Percentiles rank a stretch among this genome's conserved stretches.
These are phyloP conservation scores for Brachyhypopomus gauderio DNA, from an alignment of 2,113 vertebrate species.

Conservation along the genomic window DNA sequence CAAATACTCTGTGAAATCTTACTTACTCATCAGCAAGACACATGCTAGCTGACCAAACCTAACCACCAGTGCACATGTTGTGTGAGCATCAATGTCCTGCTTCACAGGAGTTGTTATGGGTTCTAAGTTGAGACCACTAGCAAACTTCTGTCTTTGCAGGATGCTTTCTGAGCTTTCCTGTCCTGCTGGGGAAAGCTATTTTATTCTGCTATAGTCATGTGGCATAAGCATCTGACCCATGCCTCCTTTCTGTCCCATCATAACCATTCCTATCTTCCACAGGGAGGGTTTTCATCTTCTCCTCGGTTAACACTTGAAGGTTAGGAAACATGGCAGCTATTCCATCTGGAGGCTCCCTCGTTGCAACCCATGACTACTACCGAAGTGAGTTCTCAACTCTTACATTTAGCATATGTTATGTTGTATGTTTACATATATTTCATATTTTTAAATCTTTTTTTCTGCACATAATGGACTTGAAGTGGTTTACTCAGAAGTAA, in stretches of 20 bases:
- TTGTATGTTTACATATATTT: too few species aligned
- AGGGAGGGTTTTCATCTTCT: constrained; percentile 58
- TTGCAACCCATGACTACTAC: constrained; percentile 93
- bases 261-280: background rate
- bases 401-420: too few species aligned
- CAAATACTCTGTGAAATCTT: background rate
- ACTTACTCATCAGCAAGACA: background rate
- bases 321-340: constrained; percentile 87
- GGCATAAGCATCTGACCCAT: background rate
- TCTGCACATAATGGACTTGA: too few species aligned
- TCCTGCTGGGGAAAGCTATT: background rate
- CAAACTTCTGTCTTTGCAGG: background rate
- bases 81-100: too few species aligned
- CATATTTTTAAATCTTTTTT: too few species aligned
- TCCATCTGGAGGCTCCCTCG: constrained; percentile 91
- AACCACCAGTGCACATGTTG: too few species aligned
- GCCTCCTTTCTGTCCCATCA: background rate
- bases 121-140: background rate
- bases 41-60: too few species aligned
- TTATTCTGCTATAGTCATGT: background rate
- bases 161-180: background rate
- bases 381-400: constrained; percentile 78
- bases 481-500: background rate
- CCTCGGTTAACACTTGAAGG: constrained; percentile 57
- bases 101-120: background rate